Conservation (phyloP, 2,113 vertebrate genomes). For the Pao palembangensis region DNA sequence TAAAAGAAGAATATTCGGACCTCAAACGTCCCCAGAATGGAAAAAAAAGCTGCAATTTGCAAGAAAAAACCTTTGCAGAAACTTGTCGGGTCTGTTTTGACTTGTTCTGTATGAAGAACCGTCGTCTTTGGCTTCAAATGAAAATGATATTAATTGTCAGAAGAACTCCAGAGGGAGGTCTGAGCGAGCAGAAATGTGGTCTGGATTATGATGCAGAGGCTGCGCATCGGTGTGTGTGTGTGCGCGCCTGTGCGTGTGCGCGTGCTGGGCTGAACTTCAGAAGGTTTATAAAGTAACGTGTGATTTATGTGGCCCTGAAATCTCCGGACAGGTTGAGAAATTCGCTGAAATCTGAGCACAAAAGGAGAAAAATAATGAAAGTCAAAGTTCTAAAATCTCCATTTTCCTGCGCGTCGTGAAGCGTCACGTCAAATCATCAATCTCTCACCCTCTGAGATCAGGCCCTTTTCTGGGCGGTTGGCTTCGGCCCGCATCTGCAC, state of each 20-base stretch:
- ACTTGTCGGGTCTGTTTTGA: not conserved
- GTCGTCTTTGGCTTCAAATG: not conserved
- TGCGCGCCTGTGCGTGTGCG: not conserved
- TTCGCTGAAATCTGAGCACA: slow-evolving; percentile 76
- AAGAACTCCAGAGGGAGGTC: not conserved
- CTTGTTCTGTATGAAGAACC: not conserved
- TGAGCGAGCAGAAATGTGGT: slow-evolving; percentile 14
- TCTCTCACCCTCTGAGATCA: no score
- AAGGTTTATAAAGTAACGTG: slow-evolving; percentile 71
- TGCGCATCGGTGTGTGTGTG: slow-evolving; percentile 16
- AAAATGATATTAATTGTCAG: not conserved
- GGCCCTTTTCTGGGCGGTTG: no score
- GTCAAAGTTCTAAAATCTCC: slow-evolving; percentile 57
- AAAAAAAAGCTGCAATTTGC: not conserved
- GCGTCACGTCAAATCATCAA: no score
- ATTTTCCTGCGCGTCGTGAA: slow-evolving; percentile 27
- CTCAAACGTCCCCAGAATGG: no score
- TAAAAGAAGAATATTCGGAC: no score
- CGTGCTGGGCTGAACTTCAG: slow-evolving; percentile 29
- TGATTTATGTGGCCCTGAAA: slow-evolving; percentile 81
- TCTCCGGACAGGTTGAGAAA: slow-evolving; percentile 73
- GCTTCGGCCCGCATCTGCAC: no score
- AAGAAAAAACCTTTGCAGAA: not conserved
- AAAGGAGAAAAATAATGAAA: not conserved
- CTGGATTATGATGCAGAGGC: slow-evolving; percentile 5